phyloP scores from a whole-genome alignment of 2,797 vertebrate species.

The Centroberyx gerrardi region DNA sequence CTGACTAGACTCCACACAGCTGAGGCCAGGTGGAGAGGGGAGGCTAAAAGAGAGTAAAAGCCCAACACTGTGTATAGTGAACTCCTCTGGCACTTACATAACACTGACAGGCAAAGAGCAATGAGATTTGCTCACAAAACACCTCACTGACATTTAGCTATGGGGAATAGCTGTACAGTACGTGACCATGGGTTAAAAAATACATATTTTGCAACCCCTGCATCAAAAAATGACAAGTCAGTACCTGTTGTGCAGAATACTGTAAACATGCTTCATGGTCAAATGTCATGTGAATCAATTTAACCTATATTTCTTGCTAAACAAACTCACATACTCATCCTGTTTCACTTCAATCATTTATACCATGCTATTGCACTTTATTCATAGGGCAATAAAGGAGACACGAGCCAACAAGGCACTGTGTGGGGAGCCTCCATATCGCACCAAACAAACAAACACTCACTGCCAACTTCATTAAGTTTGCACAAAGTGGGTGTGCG shows the following conservation, averaged over 20 bases:
- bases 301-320: conserved; percentile 24
- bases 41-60: conserved; percentile 36
- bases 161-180: neutral
- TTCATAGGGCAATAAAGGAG: conserved; percentile 31
- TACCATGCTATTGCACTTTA: conserved; percentile 6
- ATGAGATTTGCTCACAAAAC: conserved; percentile 47
- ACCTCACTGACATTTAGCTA: conserved; percentile 61
- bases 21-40: conserved; percentile 52
- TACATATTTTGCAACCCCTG: neutral
- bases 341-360: conserved; percentile 5
- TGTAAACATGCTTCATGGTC: neutral
- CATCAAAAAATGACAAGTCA: neutral
- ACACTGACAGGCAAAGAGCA: conserved; percentile 58
- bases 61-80: conserved; percentile 45
- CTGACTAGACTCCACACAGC: conserved; percentile 43
- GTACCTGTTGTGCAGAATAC: neutral
- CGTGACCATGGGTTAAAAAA: conserved; percentile 16
- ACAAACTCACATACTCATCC: conserved; percentile 1
- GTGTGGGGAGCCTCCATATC: conserved; percentile 31
- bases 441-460: conserved; percentile 44
- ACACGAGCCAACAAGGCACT: conserved; percentile 19
- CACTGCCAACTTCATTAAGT: conserved; percentile 43
- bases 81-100: conserved; percentile 60
- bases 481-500: conserved; percentile 51
- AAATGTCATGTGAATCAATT: conserved; percentile 10